Base-by-base conservation (phyloP, 2,888 invertebrate genomes). In the Crocallis elinguaria region DNA sequence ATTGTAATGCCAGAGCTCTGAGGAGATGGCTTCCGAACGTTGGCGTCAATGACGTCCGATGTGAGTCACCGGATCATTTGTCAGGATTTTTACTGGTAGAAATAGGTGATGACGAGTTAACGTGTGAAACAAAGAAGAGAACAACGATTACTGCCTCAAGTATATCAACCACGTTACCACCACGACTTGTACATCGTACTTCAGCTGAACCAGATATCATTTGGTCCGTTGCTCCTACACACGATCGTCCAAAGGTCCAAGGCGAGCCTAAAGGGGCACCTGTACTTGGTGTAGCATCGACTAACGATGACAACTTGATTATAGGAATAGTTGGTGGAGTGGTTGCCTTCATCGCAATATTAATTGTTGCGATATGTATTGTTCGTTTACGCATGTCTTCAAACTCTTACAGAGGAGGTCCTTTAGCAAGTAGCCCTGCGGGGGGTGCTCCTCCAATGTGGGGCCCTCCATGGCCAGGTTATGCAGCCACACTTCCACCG, bases 251-350 rank as follows among this genome's bases (percentile, higher is more conserved):
- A 16, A 84, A 92, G 67, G 88, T 92, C 68, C 77, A 93, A 3
- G 93, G 91, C 14, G 93, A 92, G 37, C 92, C 93, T 44, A 95
- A 94, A 81, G 92, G 92, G 35, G 93, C 93, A 9, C 92, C 89
- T 19, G 90, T 92, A 1, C 79, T 92, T 1, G 92, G 93, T 1
- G 92, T 92, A 52, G 92, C 93, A 6, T 87, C 94, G 0, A 93
- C 96, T 8, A 95, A 94, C 48, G 97, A 97, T 70, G 98, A 98
- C 69, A 97, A 97, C 3, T 90, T 98, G n/a, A 98, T 98, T 43
- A 98, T 98, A 54, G 97, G 97, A n/a, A 98, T 98, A 63, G 97
- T 98, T 0, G 97, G 97, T 0, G 97, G 98, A 1, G 97, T 98
- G 0, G 97, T 98, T 0, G 97, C 96, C 0, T 97, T 98, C 75